Evolutionary conservation across 2,113 vertebrate species (phyloP).

Genomic region (Danio rerio): GRCz12tu NC_133180.1:41934501-41935000

Average conservation of each 20-base stretch:
- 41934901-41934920: slow-evolving; percentile 33
- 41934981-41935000: too few relatives aligned
- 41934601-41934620: not conserved
- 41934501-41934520: slow-evolving; percentile 4
- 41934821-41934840: slow-evolving; percentile 46
- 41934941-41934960: slow-evolving; percentile 3
- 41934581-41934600: slow-evolving; percentile 3
- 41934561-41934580: not conserved
- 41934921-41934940: slow-evolving; percentile 1
- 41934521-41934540: slow-evolving; percentile 3
- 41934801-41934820: not conserved
- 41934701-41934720: not conserved
- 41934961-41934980: too few relatives aligned
- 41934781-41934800: slow-evolving; percentile 18
- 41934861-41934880: not conserved
- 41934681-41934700: not conserved
- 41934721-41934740: not conserved
- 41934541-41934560: not conserved
- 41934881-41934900: slow-evolving; percentile 11
- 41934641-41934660: slow-evolving; percentile 18
- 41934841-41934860: slow-evolving; percentile 1
- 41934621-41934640: not conserved
- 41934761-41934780: not conserved
- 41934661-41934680: slow-evolving; percentile 33
- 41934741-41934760: not conserved